Base-by-base conservation (phyloP, 2,113 vertebrate species). In the Colossoma macropomum region DNA sequence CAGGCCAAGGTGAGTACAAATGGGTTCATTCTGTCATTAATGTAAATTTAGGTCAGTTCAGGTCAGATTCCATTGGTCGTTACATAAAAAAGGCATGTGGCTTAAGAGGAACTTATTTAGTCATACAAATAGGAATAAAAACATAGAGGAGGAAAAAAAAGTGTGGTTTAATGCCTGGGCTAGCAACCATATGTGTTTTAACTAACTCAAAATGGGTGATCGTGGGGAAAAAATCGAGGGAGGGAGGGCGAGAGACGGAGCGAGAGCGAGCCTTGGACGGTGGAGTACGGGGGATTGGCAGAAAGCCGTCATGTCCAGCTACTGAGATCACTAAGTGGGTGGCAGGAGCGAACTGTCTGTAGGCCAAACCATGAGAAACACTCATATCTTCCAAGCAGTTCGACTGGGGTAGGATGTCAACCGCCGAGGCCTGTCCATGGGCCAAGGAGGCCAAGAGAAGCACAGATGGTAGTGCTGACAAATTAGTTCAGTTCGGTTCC, bases 381-480 rank as follows among this genome's bases (percentile, higher is more conserved):
- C 50, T 73, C 60, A 78, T 70, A 86, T 82, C 87, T 87, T 84
- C 81, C 86, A 87, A 79, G 79, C 63, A 79, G 52, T 71, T 87
- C 38, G 45, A 38, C 70, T 71, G 86, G 83, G 68, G 75, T 88
- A 84, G 88, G 84, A 87, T 92, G 90, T 93, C 92, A 89, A 83
- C 84, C 88, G 85, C 86, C 91, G 89, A 89, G 88, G 63, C 71
- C 66, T 80, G 80, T 88, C 84, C 86, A 59, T 11, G 72, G 75
- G 73, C 87, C 84, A 84, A 80, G 75, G 86, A 87, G 86, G 91
- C 84, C 88, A 85, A 88, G 86, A 88, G 86, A 89, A 86, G 79
- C 90, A 91, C 89, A 94, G 90, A 90, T 88, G 87, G 75, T 82
- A 76, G 70, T 89, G 88, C 89, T 89, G 89, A 92, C 89, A 90